Base-by-base conservation (phyloP, 2,888 invertebrate genomes). In the Crocallis elinguaria region DNA sequence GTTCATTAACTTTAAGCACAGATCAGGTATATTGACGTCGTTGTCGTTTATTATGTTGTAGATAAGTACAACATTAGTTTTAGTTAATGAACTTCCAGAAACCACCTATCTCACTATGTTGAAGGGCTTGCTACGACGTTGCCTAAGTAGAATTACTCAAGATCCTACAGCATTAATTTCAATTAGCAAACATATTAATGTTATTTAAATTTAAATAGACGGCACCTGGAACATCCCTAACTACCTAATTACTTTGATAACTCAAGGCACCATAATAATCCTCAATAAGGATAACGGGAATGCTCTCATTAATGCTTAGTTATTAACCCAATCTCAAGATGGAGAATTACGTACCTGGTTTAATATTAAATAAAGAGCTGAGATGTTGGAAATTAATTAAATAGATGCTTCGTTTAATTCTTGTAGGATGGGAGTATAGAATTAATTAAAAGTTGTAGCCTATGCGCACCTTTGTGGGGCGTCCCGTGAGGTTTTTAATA, bases 321-420 rank as follows among this genome's bases (percentile, higher is more conserved):
- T 42, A 42, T 45, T 33, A 51, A 9, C 39, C 11, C 19, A 6
- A 39, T 41, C 33, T 35, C 11, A 27, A 38, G 38, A 38, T 11
- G 7, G 49, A 37, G 41, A 45, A 45, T 51, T 39, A 51, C 39
- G 19, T 33, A 51, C 51, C 39, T 41, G 38, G 38, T 51, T 45
- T 45, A 51, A 51, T 50, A 42, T 17, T 16, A 21, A 6, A 38
- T 38, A 14, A 50, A 25, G 38, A 38, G 43, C 27, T 36, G 48
- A n/a, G n/a, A 37, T 35, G 37, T 54, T 36, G 37, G 50, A 50
- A 46, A 51, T 51, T 54, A 54, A 60, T 54, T 44, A 54, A 33
- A 39, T 35, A 17, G 16, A 39, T n/a, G 37, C 27, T 27, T 33
- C 27, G 21, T 51, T 23, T 51, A 50, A 57, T 45, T 42, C 48